Evolutionary conservation across 1,140 invertebrate genomes (phyloP).

Genomic region (Cecropterus lyciades): DNA sequence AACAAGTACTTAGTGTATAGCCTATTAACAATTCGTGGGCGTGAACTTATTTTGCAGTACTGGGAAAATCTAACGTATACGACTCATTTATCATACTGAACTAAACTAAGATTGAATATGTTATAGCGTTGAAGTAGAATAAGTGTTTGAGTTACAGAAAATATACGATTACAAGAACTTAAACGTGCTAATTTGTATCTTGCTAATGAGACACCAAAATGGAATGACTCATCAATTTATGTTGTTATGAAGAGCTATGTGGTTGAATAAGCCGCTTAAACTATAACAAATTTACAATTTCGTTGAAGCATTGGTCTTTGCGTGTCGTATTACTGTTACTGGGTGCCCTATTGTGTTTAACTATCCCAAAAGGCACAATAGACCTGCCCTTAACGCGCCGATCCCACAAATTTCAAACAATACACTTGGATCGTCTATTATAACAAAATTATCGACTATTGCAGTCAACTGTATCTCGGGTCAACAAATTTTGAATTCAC

Average conservation of each 20-base stretch:
- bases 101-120: too few relatives aligned
- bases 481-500: slow-evolving; percentile 11
- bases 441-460: slow-evolving; percentile 39
- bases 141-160: background rate
- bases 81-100: too few relatives aligned
- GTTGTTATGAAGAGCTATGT: background rate
- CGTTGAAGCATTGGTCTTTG: slow-evolving; percentile 42
- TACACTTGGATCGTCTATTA: slow-evolving; percentile 38
- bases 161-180: background rate
- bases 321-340: slow-evolving; percentile 52
- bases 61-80: too few relatives aligned
- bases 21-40: background rate
- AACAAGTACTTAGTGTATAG: slow-evolving; percentile 12
- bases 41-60: background rate
- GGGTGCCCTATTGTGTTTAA: slow-evolving; percentile 51
- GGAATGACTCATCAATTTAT: background rate
- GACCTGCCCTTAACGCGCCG: slow-evolving; percentile 41
- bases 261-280: slow-evolving; percentile 1
- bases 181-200: background rate
- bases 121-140: too few relatives aligned
- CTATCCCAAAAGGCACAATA: slow-evolving; percentile 50
- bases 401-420: slow-evolving; percentile 58
- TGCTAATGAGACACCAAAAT: background rate
- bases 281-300: slow-evolving; percentile 1
- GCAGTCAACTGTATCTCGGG: slow-evolving; percentile 31